phyloP scores from a whole-genome alignment of 2,113 vertebrate species.

The Hucho hucho region DNA sequence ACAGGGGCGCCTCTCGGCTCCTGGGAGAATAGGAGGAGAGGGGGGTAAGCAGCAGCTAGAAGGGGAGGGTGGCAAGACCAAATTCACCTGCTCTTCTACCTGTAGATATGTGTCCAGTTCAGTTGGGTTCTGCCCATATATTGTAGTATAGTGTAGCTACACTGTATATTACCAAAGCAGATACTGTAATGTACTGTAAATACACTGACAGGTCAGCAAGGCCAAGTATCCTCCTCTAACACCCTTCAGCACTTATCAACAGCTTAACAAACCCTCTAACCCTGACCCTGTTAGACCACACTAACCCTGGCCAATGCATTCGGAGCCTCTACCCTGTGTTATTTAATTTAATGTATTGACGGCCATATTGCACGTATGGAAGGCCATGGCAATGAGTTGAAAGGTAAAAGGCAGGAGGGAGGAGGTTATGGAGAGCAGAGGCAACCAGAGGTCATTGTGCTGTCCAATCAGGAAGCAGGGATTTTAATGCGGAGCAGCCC shows the following conservation, averaged over 20 bases:
- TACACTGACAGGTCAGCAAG: not conserved
- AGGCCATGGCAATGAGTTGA: not conserved
- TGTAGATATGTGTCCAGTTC: slow-evolving; percentile 9
- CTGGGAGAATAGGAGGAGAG: slow-evolving; percentile 36
- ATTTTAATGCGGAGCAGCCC: slow-evolving; percentile 56
- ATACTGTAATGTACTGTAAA: not conserved
- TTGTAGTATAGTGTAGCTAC: not conserved
- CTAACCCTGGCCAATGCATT: not conserved
- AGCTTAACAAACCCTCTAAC: not conserved
- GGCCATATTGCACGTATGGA: slow-evolving; percentile 1
- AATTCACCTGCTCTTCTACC: not conserved
- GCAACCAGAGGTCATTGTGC: slow-evolving; percentile 40
- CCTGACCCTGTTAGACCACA: no score
- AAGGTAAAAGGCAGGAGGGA: not conserved
- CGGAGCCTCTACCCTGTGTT: not conserved
- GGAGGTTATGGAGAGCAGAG: slow-evolving; percentile 23
- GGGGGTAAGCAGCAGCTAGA: slow-evolving; percentile 22
- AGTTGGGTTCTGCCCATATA: slow-evolving; percentile 8
- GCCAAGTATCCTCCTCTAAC: not conserved
- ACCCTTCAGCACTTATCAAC: slow-evolving; percentile 2
- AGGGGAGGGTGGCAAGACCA: slow-evolving; percentile 3
- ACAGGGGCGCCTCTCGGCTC: slow-evolving; percentile 68
- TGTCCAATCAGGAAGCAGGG: slow-evolving; percentile 52
- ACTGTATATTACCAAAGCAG: not conserved
- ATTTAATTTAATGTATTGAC: not conserved